Base-by-base conservation (phyloP, 2,113 vertebrate species). In the Hipposideros armiger region DNA sequence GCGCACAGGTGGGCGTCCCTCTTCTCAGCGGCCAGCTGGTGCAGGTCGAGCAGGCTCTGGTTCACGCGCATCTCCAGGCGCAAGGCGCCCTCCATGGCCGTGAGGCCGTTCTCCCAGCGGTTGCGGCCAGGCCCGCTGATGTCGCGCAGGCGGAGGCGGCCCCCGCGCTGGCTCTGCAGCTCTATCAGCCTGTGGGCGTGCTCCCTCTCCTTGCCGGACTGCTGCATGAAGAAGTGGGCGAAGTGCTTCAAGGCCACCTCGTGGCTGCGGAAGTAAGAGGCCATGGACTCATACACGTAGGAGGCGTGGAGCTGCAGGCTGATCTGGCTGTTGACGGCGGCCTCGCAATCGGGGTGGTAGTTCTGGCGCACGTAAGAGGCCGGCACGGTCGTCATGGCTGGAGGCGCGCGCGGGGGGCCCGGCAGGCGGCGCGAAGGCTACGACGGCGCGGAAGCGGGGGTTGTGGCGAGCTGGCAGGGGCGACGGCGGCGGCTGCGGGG, bases 71-170 rank as follows among this genome's bases (percentile, higher is more conserved):
- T 36, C 36, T 86, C 91, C 58, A 95, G 69, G 7, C 6, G 4
- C 6, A 95, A 7, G 19, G 84, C 42, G 0, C 11, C 56, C 13
- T 70, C 13, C 62, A 92, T 1, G 28, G 64, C 87, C 19, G 20
- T 13, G 5, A 78, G 45, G 4, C 84, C 30, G 16, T 26, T 24
- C 0, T 16, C 2, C 91, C 69, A 62, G 6, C 67, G 4, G 2
- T 56, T 3, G 2, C 0, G 7, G 0, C 69, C 5, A 0, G 81
- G 74, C 16, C n/a, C 30, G 7, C 2, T 3, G 56, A 87, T 11
- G 60, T 40, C 2, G 0, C 2, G 5, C 3, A 74, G 15, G 13
- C 0, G 0, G 7, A 74, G 0, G 6, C 2, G 13, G 13, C 82
- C 73, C 0, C 47, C 28, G 0, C 67, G 67, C 87, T 15, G 5